Conservation (phyloP, 2,113 vertebrate species). For the Dinomys branickii region DNA sequence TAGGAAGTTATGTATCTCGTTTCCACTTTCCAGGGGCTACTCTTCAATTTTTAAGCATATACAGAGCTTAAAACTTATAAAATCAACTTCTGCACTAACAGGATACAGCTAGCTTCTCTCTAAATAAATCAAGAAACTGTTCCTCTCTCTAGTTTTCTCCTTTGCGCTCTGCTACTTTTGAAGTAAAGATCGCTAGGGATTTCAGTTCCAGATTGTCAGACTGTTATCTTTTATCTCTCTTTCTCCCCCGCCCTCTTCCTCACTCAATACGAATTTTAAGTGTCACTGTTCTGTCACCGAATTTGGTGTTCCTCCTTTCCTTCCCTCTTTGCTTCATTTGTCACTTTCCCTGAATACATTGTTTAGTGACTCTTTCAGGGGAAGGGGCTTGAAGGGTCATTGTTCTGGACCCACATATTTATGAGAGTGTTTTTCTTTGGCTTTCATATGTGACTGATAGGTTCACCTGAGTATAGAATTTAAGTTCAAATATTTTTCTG, state of each 20-base stretch:
- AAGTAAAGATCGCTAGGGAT: background rate
- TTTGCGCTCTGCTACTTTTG: background rate
- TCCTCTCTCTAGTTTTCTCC: background rate
- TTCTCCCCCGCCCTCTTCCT: background rate
- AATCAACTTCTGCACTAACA: background rate
- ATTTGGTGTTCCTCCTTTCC: background rate
- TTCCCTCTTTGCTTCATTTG: constrained; percentile 27
- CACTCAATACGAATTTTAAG: background rate
- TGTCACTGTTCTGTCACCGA: constrained; percentile 21
- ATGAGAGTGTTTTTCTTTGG: constrained; percentile 62
- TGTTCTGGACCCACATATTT: constrained; percentile 45
- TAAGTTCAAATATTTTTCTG: constrained; percentile 43
- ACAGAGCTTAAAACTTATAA: constrained; percentile 7
- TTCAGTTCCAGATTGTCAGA: background rate
- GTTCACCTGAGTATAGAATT: constrained; percentile 31
- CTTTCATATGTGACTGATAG: constrained; percentile 27
- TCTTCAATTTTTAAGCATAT: constrained; percentile 27
- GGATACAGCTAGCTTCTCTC: background rate
- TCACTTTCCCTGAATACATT: background rate
- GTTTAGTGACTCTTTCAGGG: constrained; percentile 25
- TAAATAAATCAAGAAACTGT: background rate
- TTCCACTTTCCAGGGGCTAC: background rate
- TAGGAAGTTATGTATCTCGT: background rate
- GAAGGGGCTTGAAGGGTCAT: background rate
- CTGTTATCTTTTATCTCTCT: background rate